A percentile compares a stretch with the other conserved stretches of the same genome.
Evolutionary conservation across 2,888 invertebrate genomes (phyloP).

Genomic region (Caenorhabditis virilis): DNA sequence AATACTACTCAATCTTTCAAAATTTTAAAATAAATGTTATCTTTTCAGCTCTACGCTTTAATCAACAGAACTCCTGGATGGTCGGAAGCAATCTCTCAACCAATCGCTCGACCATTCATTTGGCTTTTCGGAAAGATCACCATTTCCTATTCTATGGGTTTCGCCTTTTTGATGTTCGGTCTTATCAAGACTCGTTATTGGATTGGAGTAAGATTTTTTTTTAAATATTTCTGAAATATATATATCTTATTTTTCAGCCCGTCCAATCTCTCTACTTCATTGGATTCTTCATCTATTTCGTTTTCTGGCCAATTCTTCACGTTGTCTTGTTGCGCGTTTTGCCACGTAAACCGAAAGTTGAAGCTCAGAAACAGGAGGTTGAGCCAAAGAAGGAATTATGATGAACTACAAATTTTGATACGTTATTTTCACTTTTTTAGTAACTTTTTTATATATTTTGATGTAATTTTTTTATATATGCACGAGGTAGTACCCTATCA

Average conservation of each 20-base stretch:
- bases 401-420: not conserved
- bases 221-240: no score
- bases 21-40: constrained; percentile 1
- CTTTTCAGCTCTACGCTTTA: constrained; percentile 57
- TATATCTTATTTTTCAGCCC: constrained; percentile 61
- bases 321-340: constrained; percentile 49
- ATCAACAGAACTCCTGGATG: constrained; percentile 59
- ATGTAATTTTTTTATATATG: constrained; percentile 7
- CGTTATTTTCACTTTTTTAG: constrained; percentile 9
- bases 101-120: constrained; percentile 50
- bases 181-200: constrained; percentile 67
- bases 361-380: constrained; percentile 1
- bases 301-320: constrained; percentile 57
- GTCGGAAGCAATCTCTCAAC: constrained; percentile 48
- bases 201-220: constrained; percentile 55
- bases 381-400: constrained; percentile 5
- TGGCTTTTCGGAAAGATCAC: constrained; percentile 64
- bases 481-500: no score
- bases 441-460: constrained; percentile 1
- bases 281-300: constrained; percentile 62
- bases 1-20: no score
- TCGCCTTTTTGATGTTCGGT: constrained; percentile 67
- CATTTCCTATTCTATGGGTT: constrained; percentile 65
- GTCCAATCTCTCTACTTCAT: constrained; percentile 61
- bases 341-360: constrained; percentile 51